Base-by-base conservation (phyloP, 1,140 invertebrate species). In the Drosophila nigrodunni region DNA sequence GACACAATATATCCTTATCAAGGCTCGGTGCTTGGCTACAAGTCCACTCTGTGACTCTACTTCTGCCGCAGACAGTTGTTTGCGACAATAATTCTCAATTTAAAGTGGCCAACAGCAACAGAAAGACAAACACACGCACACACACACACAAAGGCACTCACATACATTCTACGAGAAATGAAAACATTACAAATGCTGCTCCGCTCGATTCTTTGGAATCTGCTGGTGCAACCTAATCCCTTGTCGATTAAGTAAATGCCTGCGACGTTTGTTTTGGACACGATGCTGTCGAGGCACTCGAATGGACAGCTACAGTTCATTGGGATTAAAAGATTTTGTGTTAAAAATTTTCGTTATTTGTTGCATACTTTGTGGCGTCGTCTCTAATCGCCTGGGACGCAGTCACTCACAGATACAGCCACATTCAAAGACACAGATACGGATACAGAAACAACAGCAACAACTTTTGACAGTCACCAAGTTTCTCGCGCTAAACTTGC, bases 51-150 rank as follows among this genome's bases (percentile, higher is more conserved):
- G 46, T 18, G 54, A 43, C 35, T 55, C 21, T 39, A 10, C 39
- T 30, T 30, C 18, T 41, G 49, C 72, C 35, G 25, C 71, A 67
- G 59, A 83, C 86, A 79, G 68, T 76, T 73, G 72, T 74, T 83
- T 78, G 86, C 81, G 89, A 88, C 89, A 91, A 91, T 91, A 91
- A 91, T 91, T 91, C 89, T 91, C 89, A 91, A 91, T 91, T 91
- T 91, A 91, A 91, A 91, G 78, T 85, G 88, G 66, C 54, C 66
- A 76, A 61, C 25, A 37, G 44, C 15, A 34, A 52, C 21, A 30
- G 10, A 13, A 46, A 44, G 34, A 60, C 18, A 9, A 21, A 57
- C 18, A 54, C 49, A 55, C 68, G 74, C n/a, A 15, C 62, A 25
- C 25, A 25, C 25, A 25, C 2, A 25, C 2, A 25, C 25, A 25